A percentile compares a stretch with the other conserved stretches of the same genome.
These are phyloP conservation scores for Phalacrocorax pelagicus DNA, from an alignment of 2,113 vertebrate species.

Conservation along the genomic window DNA sequence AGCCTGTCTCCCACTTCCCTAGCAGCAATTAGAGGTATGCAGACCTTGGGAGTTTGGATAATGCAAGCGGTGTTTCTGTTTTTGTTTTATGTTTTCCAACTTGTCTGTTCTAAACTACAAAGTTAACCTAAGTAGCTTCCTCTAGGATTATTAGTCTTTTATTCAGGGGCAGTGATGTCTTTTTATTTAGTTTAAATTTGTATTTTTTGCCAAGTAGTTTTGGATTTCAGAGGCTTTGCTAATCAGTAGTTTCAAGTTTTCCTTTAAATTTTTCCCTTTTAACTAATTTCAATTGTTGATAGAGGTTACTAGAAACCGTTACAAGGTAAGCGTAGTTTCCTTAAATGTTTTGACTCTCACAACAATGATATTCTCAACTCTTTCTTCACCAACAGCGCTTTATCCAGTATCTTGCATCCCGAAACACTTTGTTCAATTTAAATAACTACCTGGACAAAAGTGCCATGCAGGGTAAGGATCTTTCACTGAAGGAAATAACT, in stretches of 20 bases:
- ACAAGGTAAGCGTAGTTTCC: neutral
- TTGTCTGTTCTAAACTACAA: neutral
- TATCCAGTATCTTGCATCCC: constrained; percentile 93
- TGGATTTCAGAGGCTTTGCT: neutral
- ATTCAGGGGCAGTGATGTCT: neutral
- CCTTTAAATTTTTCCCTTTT: neutral
- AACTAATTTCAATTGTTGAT: neutral
- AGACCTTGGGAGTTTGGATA: neutral
- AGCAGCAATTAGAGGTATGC: neutral
- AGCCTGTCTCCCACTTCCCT: neutral
- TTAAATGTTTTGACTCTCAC: neutral
- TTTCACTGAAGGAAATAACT: neutral
- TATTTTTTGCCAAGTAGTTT: neutral
- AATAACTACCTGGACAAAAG: constrained; percentile 97
- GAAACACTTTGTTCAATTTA: constrained; percentile 93
- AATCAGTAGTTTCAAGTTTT: neutral
- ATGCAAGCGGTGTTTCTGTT: neutral
- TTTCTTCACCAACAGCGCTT: constrained; percentile 81
- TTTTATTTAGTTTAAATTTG: neutral
- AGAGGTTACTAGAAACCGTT: neutral
- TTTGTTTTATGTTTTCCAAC: neutral
- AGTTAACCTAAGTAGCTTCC: neutral
- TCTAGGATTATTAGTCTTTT: neutral
- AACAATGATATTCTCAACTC: neutral
- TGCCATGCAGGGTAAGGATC: constrained; percentile 86